Conservation (phyloP, 1,140 invertebrate genomes). For the Fopius arisanus region DNA sequence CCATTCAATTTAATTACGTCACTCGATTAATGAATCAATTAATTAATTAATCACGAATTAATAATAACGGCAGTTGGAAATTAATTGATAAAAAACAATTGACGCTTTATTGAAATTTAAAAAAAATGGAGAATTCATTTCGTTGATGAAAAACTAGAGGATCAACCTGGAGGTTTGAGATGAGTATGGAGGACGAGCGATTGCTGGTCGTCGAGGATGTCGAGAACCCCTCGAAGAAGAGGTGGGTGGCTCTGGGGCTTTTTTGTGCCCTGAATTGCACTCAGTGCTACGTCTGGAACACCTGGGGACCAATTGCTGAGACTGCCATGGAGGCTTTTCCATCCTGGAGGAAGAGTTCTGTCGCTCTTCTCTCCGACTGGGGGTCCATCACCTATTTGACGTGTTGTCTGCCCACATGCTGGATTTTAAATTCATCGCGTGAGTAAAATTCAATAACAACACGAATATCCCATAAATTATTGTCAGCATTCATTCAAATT, state of each 20-base stretch:
- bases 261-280: conserved; percentile 41
- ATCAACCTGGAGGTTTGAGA: neutral
- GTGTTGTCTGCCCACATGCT: conserved; percentile 59
- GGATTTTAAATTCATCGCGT: conserved; percentile 59
- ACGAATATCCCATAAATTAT: too few relatives aligned
- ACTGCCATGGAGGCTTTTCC: conserved; percentile 61
- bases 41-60: too few relatives aligned
- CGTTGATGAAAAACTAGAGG: too few relatives aligned
- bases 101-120: too few relatives aligned
- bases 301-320: conserved; percentile 66
- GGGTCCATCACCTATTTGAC: conserved; percentile 64
- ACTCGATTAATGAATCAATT: too few relatives aligned
- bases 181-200: neutral
- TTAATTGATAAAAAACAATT: too few relatives aligned
- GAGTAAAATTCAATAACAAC: conserved; percentile 8
- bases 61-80: too few relatives aligned
- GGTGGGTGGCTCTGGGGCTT: conserved; percentile 43
- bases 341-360: conserved; percentile 57
- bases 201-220: neutral
- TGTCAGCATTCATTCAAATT: too few relatives aligned
- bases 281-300: conserved; percentile 64
- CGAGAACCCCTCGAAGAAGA: conserved; percentile 31
- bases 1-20: too few relatives aligned
- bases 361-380: conserved; percentile 66
- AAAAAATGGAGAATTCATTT: too few relatives aligned